Evolutionary conservation across 1,140 invertebrate species (phyloP).

Genomic region (Hycleus phaleratus): DNA sequence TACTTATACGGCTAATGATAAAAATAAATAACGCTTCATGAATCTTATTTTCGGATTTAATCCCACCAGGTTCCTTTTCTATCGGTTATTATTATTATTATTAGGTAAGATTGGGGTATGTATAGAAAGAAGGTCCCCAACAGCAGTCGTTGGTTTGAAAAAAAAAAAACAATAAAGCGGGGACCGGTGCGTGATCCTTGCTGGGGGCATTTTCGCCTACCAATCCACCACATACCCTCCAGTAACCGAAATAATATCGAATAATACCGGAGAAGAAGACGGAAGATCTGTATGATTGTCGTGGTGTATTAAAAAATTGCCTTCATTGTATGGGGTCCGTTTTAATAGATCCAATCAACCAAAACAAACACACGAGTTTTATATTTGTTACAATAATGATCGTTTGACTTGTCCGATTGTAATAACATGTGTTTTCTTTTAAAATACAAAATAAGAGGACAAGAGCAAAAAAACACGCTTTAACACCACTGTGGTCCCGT

Average conservation of each 20-base stretch:
- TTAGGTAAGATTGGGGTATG: too few species aligned
- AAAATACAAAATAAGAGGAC: constrained; percentile 26
- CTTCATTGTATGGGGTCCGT: constrained; percentile 36
- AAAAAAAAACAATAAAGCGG: constrained; percentile 15
- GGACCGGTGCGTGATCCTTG: constrained; percentile 17
- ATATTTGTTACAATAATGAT: neutral
- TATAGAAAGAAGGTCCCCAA: too few species aligned
- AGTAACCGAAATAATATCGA: neutral
- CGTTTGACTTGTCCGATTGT: constrained; percentile 18
- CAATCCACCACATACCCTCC: neutral
- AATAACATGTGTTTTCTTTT: constrained; percentile 34
- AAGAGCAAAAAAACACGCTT: neutral
- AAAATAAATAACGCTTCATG: too few species aligned
- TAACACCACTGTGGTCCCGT: constrained; percentile 31
- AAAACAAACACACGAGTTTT: neutral
- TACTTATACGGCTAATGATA: too few species aligned
- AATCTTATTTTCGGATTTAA: too few species aligned
- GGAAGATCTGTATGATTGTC: neutral
- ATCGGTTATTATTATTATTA: too few species aligned
- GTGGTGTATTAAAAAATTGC: constrained; percentile 18
- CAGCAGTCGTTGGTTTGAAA: neutral
- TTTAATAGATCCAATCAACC: constrained; percentile 32
- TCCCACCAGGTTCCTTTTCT: too few species aligned
- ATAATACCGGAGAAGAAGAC: neutral
- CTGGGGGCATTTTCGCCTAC: constrained; percentile 28